Conservation (phyloP, 2,113 vertebrate species). For the Axis porcinus region DNA sequence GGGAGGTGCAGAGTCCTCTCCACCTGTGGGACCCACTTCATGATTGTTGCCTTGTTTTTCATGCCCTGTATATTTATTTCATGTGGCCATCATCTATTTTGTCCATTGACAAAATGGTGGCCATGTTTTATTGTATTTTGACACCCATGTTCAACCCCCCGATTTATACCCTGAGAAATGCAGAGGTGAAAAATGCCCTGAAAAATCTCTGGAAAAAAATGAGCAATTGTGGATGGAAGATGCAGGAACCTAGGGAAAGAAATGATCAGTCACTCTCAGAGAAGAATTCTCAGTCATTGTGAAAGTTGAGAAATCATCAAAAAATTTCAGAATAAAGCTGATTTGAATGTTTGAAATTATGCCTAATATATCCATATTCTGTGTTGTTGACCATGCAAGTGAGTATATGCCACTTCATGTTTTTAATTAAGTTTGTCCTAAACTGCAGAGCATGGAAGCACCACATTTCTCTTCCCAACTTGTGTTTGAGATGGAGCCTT, state of each 20-base stretch:
- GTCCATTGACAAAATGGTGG: background rate
- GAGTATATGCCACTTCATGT: background rate
- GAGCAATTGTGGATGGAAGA: background rate
- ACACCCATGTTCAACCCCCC: background rate
- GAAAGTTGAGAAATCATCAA: background rate
- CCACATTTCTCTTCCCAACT: background rate
- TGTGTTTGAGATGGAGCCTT: background rate
- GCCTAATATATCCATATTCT: too few relatives aligned
- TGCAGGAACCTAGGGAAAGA: background rate
- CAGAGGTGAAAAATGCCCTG: background rate
- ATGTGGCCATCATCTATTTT: background rate
- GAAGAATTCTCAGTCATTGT: background rate
- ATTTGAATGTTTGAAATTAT: background rate
- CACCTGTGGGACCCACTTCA: slow-evolving; percentile 18
- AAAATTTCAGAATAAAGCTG: background rate
- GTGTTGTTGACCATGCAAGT: background rate
- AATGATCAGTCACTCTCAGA: background rate
- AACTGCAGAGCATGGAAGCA: background rate
- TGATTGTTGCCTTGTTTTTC: background rate
- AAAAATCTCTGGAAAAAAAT: slow-evolving; percentile 42
- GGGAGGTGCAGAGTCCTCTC: slow-evolving; percentile 14
- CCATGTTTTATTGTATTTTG: background rate
- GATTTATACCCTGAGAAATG: background rate
- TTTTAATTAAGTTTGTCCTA: background rate
- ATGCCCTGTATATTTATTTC: slow-evolving; percentile 22